Evolutionary conservation across 2,888 invertebrate genomes (phyloP).

Genomic region (Drosophila hawaiiensis): DNA sequence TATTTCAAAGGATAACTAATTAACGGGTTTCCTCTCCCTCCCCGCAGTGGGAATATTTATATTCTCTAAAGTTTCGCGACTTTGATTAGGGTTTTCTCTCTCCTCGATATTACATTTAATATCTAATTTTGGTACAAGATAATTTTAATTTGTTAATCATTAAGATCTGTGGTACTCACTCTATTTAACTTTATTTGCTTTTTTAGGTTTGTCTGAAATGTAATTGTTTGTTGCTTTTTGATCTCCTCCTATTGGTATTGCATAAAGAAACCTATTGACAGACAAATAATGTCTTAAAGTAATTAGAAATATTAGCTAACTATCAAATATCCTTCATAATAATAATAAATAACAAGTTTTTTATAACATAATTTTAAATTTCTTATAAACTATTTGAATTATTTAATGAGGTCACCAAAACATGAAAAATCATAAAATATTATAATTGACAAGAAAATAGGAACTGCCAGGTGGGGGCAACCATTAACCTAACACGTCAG

Average conservation of each 20-base stretch:
- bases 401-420: neutral
- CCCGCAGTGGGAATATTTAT: neutral
- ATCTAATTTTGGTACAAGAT: neutral
- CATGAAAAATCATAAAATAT: neutral
- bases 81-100: neutral
- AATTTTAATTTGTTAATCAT: neutral
- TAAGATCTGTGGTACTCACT: neutral
- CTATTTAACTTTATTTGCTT: neutral
- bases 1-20: conserved; percentile 40
- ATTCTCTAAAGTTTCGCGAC: neutral
- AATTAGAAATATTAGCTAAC: fast-evolving
- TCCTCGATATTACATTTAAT: neutral
- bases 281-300: neutral
- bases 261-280: neutral
- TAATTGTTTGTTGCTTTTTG: too few relatives aligned
- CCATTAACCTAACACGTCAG: conserved; percentile 33
- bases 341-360: neutral
- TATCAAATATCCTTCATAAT: neutral
- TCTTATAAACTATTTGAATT: neutral
- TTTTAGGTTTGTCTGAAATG: too few relatives aligned
- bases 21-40: conserved; percentile 15
- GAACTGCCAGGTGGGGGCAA: neutral
- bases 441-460: neutral
- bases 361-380: neutral
- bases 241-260: too few relatives aligned